Conservation (phyloP, 2,888 invertebrate species). For the Hylaea fasciaria region DNA sequence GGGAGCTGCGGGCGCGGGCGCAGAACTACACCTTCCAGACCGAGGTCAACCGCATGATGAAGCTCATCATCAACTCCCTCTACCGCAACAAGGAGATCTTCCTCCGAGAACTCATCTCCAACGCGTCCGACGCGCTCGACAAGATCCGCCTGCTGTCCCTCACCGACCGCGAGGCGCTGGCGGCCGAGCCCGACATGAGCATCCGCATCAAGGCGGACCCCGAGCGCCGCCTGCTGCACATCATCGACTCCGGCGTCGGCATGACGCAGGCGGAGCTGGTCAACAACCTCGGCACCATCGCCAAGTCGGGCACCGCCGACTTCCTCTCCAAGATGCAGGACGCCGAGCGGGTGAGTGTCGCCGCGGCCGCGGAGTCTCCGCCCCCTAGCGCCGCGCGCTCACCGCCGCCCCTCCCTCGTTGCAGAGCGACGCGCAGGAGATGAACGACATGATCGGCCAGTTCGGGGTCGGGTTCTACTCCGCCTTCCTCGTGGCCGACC, state of each 20-base stretch:
- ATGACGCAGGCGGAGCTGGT: constrained; percentile 98
- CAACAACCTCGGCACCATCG: constrained; percentile 98
- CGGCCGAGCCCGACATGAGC: constrained; percentile 91
- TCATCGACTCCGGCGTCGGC: constrained; percentile 98
- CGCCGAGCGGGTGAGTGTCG: constrained; percentile 62
- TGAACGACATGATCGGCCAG: constrained; percentile 99
- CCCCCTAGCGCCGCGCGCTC: neutral
- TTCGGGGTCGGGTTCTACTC: constrained; percentile 99
- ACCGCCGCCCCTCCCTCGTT: neutral
- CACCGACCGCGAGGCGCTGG: constrained; percentile 92
- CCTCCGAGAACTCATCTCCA: constrained; percentile 98
- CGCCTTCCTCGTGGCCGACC: constrained; percentile 98
- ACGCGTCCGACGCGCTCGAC: constrained; percentile 99
- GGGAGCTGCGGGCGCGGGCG: constrained; percentile 94
- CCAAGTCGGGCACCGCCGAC: constrained; percentile 98
- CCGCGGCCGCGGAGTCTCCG: no score
- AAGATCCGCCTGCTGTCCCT: constrained; percentile 97
- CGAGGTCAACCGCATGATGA: constrained; percentile 99
- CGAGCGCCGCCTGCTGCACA: constrained; percentile 95
- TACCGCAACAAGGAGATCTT: constrained; percentile 99
- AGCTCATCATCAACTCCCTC: constrained; percentile 99
- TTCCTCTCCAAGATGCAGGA: constrained; percentile 96
- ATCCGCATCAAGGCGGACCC: constrained; percentile 97
- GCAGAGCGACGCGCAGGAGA: constrained; percentile 86
- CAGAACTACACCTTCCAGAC: constrained; percentile 97